phyloP scores from a whole-genome alignment of 2,888 invertebrate genomes.

The Nomada ruficornis region DNA sequence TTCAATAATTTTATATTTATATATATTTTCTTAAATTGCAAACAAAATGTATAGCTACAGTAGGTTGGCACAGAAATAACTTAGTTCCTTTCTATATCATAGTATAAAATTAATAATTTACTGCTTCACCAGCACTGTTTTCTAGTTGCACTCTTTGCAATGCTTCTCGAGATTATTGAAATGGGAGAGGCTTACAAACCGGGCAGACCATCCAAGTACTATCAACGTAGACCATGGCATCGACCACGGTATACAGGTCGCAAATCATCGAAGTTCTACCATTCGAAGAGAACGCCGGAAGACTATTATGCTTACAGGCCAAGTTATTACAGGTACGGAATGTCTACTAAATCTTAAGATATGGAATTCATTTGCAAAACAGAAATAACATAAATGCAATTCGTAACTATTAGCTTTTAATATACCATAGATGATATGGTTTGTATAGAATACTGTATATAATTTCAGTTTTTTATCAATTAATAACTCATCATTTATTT shows the following conservation, averaged over 20 bases:
- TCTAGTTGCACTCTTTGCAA: constrained; percentile 59
- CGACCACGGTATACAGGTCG: constrained; percentile 62
- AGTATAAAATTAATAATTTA: constrained; percentile 2
- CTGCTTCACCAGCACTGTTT: constrained; percentile 46
- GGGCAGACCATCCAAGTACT: constrained; percentile 70
- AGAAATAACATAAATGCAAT: background rate
- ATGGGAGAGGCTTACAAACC: constrained; percentile 67
- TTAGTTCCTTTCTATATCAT: too few species aligned
- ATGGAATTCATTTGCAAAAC: background rate
- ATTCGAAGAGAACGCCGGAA: constrained; percentile 59
- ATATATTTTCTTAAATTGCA: too few species aligned
- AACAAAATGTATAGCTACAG: too few species aligned
- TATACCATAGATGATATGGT: background rate
- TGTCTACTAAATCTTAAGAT: background rate
- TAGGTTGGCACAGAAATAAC: too few species aligned
- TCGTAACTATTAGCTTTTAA: background rate
- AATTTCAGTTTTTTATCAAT: too few species aligned
- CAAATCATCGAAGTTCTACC: constrained; percentile 64
- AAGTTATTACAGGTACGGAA: constrained; percentile 61
- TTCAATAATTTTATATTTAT: too few species aligned
- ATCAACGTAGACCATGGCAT: constrained; percentile 64
- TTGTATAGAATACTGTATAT: too few species aligned
- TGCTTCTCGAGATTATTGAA: constrained; percentile 69
- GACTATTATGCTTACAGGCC: constrained; percentile 56
- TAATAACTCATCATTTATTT: too few species aligned